Conservation (phyloP, 2,797 vertebrate genomes). For the Synanceia verrucosa region DNA sequence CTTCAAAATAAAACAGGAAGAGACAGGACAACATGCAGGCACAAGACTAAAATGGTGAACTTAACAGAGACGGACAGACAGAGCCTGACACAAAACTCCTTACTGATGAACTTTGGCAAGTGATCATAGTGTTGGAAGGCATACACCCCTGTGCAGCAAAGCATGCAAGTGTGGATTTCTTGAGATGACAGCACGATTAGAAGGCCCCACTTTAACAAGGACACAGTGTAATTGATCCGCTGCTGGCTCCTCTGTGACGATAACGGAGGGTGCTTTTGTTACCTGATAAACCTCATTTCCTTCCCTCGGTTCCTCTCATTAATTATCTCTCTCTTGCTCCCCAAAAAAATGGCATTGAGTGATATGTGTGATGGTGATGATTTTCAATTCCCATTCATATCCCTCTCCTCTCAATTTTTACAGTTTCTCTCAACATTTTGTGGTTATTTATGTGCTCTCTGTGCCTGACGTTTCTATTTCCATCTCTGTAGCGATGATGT, state of each 20-base stretch:
- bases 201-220: background rate
- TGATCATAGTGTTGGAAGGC: background rate
- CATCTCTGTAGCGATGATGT: background rate
- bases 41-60: too few relatives aligned
- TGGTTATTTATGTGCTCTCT: background rate
- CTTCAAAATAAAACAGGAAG: too few relatives aligned
- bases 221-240: background rate
- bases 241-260: background rate
- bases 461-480: too few relatives aligned
- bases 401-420: background rate
- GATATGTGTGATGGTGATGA: too few relatives aligned
- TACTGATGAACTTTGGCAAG: background rate
- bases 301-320: background rate
- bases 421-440: background rate
- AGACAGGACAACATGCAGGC: too few relatives aligned
- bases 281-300: background rate
- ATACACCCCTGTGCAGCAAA: background rate
- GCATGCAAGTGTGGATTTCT: background rate
- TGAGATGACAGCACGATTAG: background rate
- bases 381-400: background rate
- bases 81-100: background rate
- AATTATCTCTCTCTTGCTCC: background rate
- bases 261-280: background rate
- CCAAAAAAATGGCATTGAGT: background rate
- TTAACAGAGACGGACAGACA: too few relatives aligned